Evolutionary conservation across 2,113 vertebrate genomes (phyloP), one percentile per base, ranked within the genome.

Genomic region (Seriola quinqueradiata): DNA sequence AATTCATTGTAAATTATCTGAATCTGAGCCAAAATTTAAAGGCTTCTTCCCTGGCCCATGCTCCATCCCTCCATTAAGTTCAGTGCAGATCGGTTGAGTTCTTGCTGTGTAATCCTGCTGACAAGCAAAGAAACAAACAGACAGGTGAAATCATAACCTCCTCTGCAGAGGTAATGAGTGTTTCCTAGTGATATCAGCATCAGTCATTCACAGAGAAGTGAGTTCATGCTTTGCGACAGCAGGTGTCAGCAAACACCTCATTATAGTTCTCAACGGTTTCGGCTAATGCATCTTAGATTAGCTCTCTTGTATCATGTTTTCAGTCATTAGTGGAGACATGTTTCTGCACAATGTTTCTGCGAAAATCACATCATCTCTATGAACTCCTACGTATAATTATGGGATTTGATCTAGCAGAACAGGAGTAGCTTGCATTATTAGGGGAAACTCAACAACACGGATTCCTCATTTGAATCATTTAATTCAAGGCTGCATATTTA

Each of bases 221-320:
- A 73, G 38, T 79, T 89, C 64, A 38, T 74, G 25, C 34, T 78
- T 91, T 81, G 0, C 46, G 70, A 75, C 93, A 92, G 89, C 79
- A 94, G 93, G 85, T 83, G 92, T 84, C 93, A 93, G 89, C 91
- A 93, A 87, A 94, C 40, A 8, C 84, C 57, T 75, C 69, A 50
- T 28, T 11, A 44, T 64, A 11, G 5, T 38, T 28, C 28, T 38
- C 1, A 0, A 13, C 21, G 11, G 11, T 25, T 52, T 70, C 21
- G 77, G 28, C 64, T 46, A 32, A 19, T 78, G 50, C 78, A 89
- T 71, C 59, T 11, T 57, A 64, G 55, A 77, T 50, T 14, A 16
- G 4, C 8, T 25, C 23, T 59, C 40, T 6, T 67, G 21, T 38
- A 16, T 76, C 46, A 34, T 17, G 46, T 83, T 84, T 75, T 66